Evolutionary conservation across 2,797 vertebrate species (phyloP), one percentile per base, ranked within the genome.

Genomic region (Bradypodion ventrale): DNA sequence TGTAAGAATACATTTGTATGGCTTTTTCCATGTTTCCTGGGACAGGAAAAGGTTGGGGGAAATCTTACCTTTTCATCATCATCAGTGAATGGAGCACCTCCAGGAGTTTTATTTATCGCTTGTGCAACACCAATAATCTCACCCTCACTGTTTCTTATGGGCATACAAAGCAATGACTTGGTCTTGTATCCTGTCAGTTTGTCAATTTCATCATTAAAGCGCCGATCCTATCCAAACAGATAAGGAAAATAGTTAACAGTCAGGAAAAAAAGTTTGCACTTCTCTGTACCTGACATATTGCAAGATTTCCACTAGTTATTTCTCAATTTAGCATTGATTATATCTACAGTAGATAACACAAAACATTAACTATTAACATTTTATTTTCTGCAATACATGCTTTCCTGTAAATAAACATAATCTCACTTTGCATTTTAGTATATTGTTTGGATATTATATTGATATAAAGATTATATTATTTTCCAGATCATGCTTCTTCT

Each of bases 131-230:
- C 98, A 60, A 99, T 99, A 91, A 98, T 97, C 93, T 99, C 98
- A 40, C 98, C 98, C 32, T 99, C 98, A 46, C 98, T 99, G 95
- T 96, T 99, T 91, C 94, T 95, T 89, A 99, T 99, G 70, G 99
- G 98, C 99, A 99, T 99, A 89, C 98, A 99, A 92, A 99, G 56
- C 65, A 99, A 96, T 0, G 99, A 99, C 94, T 98, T 99, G 69
- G 99, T 99, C 96, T 99, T 99, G 95, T 99, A 99, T 49, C 98
- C 99, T 21, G 98, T 99, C 88, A 99, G 92, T 94, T 99, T 99
- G 96, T 99, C 99, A 15, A 99, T 99, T 95, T 99, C 98, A 85
- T 99, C 98, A 89, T 99, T 99, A 96, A 99, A 99, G 77, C 99
- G 97, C 59, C 96, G 97, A 93, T 99, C 99, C 98, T 99, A 94